These are phyloP conservation scores for Drosophila bocqueti DNA, from an alignment of 1,140 invertebrate species.

Conservation along the genomic window DNA sequence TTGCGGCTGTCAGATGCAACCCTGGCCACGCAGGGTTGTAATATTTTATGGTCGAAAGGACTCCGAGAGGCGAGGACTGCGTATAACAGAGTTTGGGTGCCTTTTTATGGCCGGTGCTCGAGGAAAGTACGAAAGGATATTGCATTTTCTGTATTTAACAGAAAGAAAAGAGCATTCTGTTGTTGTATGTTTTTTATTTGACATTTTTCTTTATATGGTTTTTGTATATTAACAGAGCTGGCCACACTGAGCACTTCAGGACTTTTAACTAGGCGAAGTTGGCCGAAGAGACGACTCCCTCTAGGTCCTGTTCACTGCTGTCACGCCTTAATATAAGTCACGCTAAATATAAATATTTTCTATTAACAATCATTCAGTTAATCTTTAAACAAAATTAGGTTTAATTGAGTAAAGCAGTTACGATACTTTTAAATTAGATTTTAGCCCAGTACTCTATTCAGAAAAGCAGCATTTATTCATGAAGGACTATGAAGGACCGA, in stretches of 20 bases:
- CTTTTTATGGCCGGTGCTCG: conserved; percentile 16
- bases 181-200: not conserved
- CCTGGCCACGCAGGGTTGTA: conserved; percentile 70
- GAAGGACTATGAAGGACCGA: not conserved
- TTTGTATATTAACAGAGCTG: too few species aligned
- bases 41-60: conserved; percentile 69
- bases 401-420: not conserved
- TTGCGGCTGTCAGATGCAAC: conserved; percentile 82
- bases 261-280: too few species aligned
- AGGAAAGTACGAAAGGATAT: not conserved
- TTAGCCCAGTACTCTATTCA: not conserved
- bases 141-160: conserved; percentile 5
- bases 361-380: too few species aligned
- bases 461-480: not conserved
- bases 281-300: too few species aligned
- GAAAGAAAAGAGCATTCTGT: not conserved
- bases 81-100: conserved; percentile 9
- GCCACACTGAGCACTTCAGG: too few species aligned
- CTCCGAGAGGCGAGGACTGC: not conserved
- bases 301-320: too few species aligned
- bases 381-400: not conserved
- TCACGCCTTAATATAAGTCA: too few species aligned
- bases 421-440: too few species aligned
- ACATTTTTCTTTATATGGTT: too few species aligned
- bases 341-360: too few species aligned